Evolutionary conservation across 2,888 invertebrate genomes (phyloP), one percentile per base, ranked within the genome.

Genomic region (Melieria omissa): DNA sequence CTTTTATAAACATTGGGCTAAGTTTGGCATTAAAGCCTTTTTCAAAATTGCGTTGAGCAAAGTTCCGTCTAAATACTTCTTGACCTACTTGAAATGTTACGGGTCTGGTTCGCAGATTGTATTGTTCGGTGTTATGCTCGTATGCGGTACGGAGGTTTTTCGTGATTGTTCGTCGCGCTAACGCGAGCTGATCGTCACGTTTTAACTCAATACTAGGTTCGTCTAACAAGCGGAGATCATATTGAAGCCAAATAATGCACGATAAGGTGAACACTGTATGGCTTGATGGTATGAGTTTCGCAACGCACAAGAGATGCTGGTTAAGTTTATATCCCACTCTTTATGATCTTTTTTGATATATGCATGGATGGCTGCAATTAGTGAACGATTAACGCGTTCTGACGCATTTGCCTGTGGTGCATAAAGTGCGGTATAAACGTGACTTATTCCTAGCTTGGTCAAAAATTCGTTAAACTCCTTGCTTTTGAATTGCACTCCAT

Each of bases 321-420:
- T n/a, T n/a, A n/a, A n/a, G 54, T 10, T 62, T 8, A 46, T 10
- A 4, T 79, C 72, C 72, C 72, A 72, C 1, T 65, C n/a, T 1
- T 42, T 47, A 4, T 75, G 71, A 29, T 73, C 75, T 5, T 65
- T 29, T n/a, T 73, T 72, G 0, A 75, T 12, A 52, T 60, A 75
- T 3, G 71, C 80, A 0, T n/a, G n/a, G n/a, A n/a, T n/a, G n/a
- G n/a, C n/a, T n/a, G 82, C 81, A n/a, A 80, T 79, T 3, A 84
- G 46, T 0, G 80, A 79, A 14, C 79, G 70, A 70, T 85, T 84
- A 0, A 80, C 77, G 0, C 82, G 71, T 73, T 85, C 85, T 0
- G 81, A 80, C 3, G 81, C 81, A 69, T 84, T 84, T 5, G 73
- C 70, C 74, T 84, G 84, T 0, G 83, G 81, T 45, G 81, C 80